A percentile compares a stretch with the other conserved stretches of the same genome.
These are phyloP conservation scores for Tauraco hartlaubi DNA, from an alignment of 2,797 vertebrate species.

Conservation along the genomic window DNA sequence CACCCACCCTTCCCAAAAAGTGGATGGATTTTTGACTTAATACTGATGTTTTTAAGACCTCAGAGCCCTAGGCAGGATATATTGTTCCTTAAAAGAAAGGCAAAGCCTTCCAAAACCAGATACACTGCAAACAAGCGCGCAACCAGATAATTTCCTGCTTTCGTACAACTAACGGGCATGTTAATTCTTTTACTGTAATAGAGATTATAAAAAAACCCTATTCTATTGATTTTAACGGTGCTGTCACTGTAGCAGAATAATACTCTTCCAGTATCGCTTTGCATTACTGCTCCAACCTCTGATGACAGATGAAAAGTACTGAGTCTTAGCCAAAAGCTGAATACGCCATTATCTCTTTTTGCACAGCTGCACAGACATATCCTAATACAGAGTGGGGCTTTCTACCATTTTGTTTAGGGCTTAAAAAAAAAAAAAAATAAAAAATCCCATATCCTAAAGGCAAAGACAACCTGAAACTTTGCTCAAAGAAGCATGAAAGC, in stretches of 20 bases:
- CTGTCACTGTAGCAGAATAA: conserved; percentile 63
- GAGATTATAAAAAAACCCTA: not conserved
- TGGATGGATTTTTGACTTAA: conserved; percentile 1
- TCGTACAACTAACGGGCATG: not conserved
- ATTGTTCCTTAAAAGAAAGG: conserved; percentile 34
- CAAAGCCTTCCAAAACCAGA: conserved; percentile 28
- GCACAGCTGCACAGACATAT: conserved; percentile 64
- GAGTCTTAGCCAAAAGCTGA: conserved; percentile 75
- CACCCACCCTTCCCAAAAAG: not conserved
- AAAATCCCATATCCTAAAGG: conserved; percentile 27
- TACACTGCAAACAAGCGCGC: not conserved
- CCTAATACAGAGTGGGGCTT: conserved; percentile 6
- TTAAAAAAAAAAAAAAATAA: not conserved
- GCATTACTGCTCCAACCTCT: conserved; percentile 63
- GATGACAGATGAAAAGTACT: conserved; percentile 71
- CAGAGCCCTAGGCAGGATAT: not conserved
- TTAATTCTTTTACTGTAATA: conserved; percentile 44
- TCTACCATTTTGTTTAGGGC: conserved; percentile 49
- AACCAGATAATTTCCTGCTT: conserved; percentile 42
- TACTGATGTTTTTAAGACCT: conserved; percentile 6
- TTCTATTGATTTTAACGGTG: conserved; percentile 54
- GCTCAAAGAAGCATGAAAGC: conserved; percentile 65
- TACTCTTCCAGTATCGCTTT: conserved; percentile 47
- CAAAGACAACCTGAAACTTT: conserved; percentile 66
- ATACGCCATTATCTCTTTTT: conserved; percentile 71